Evolutionary conservation across 2,888 invertebrate genomes (phyloP).

Genomic region (Phortica okadai): DNA sequence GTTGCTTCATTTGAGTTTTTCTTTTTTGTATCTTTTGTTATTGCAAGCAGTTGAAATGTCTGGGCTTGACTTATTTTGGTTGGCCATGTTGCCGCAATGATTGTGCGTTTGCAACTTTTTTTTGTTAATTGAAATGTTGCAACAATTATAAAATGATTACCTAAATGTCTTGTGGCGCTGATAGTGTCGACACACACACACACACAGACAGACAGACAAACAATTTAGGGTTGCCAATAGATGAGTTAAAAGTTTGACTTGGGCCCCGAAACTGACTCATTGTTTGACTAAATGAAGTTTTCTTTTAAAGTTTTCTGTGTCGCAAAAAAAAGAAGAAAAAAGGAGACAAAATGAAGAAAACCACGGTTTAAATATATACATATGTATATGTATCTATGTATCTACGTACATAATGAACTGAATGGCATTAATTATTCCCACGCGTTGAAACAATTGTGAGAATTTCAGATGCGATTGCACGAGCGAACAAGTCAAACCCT

Average conservation of each 20-base stretch:
- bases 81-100: too few species aligned
- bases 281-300: neutral
- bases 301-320: slow-evolving; percentile 2
- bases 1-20: neutral
- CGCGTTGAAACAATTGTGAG: slow-evolving; percentile 27
- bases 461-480: slow-evolving; percentile 20
- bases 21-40: neutral
- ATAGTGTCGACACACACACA: neutral
- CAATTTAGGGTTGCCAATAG: too few species aligned
- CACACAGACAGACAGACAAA: too few species aligned
- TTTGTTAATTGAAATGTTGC: neutral
- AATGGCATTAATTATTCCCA: slow-evolving; percentile 23
- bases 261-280: slow-evolving; percentile 8
- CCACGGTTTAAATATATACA: neutral
- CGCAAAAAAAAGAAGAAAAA: neutral
- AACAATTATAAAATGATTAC: slow-evolving; percentile 10
- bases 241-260: neutral
- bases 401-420: slow-evolving; percentile 8
- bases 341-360: neutral
- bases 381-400: neutral
- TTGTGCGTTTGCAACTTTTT: neutral
- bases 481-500: neutral
- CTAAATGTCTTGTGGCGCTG: neutral
- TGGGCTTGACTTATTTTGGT: too few species aligned
- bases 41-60: neutral